Conservation (phyloP, 2,797 vertebrate species). For the Prionace glauca region DNA sequence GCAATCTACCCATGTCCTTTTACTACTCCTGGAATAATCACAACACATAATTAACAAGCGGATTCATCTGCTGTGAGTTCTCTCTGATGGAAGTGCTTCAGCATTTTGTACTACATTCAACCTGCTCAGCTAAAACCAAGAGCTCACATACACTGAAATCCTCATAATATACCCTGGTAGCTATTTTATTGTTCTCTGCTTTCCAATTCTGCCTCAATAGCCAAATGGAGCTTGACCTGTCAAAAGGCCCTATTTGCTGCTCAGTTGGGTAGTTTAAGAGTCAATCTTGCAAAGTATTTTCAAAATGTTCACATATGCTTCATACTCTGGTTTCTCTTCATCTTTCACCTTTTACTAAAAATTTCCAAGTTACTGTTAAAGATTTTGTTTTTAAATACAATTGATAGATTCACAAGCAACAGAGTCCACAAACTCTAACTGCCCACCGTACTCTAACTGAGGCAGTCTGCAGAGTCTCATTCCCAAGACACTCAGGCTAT, state of each 20-base stretch:
- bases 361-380: not conserved
- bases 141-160: not conserved
- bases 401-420: not conserved
- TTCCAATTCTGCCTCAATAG: not conserved
- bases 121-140: not conserved
- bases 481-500: not conserved
- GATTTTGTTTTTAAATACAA: not conserved
- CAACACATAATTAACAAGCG: not conserved
- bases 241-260: not conserved
- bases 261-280: not conserved
- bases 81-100: not conserved
- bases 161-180: not conserved
- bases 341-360: too few species aligned
- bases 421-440: not conserved
- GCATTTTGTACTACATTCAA: not conserved
- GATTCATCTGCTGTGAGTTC: not conserved
- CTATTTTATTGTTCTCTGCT: not conserved
- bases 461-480: not conserved
- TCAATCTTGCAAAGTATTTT: not conserved
- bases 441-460: not conserved
- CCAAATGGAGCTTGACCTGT: not conserved
- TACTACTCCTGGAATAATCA: not conserved
- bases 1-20: not conserved
- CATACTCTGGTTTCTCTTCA: too few species aligned
- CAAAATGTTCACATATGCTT: not conserved